Percentiles rank a stretch among this genome's conserved stretches.
Evolutionary conservation across 2,888 invertebrate genomes (phyloP).

Genomic region (Hirtodrosophila cameraria): DNA sequence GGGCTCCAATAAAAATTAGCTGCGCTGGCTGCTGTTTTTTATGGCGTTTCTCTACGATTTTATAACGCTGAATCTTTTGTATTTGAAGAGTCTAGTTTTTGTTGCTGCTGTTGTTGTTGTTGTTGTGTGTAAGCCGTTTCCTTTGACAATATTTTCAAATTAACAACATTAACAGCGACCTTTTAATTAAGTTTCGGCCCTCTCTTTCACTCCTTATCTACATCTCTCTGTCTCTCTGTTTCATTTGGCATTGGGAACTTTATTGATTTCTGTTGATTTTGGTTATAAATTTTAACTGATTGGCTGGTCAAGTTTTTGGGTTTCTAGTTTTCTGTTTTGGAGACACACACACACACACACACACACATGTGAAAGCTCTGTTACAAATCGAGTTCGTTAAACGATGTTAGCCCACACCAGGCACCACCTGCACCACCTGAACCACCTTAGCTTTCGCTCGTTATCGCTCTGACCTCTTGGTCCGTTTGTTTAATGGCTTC

Average conservation of each 20-base stretch:
- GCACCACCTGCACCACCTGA: conserved; percentile 35
- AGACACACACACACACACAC: conserved; percentile 42
- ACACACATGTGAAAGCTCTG: conserved; percentile 70
- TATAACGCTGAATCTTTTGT: conserved; percentile 57
- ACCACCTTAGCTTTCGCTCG: conserved; percentile 76
- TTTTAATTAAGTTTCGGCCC: conserved; percentile 76
- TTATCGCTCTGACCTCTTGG: conserved; percentile 76
- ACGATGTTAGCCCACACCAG: conserved; percentile 43
- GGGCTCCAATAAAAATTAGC: conserved; percentile 71
- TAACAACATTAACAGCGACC: conserved; percentile 78
- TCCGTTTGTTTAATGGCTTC: conserved; percentile 64
- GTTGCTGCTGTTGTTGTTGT: conserved; percentile 18
- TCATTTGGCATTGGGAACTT: conserved; percentile 73
- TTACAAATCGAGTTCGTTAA: conserved; percentile 76
- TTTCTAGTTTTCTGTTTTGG: conserved; percentile 35
- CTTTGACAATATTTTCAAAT: conserved; percentile 79
- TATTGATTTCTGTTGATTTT: conserved; percentile 71
- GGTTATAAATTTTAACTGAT: conserved; percentile 64
- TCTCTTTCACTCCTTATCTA: conserved; percentile 25
- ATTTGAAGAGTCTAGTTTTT: conserved; percentile 10
- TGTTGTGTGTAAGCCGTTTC: conserved; percentile 64
- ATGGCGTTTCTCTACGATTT: conserved; percentile 72
- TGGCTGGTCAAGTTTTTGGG: conserved; percentile 39
- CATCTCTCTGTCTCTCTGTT: conserved; percentile 45
- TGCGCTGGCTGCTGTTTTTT: conserved; percentile 58